These are phyloP conservation scores for Enteromius mattozi DNA, from an alignment of 2,797 vertebrate species.

Conservation along the genomic window DNA sequence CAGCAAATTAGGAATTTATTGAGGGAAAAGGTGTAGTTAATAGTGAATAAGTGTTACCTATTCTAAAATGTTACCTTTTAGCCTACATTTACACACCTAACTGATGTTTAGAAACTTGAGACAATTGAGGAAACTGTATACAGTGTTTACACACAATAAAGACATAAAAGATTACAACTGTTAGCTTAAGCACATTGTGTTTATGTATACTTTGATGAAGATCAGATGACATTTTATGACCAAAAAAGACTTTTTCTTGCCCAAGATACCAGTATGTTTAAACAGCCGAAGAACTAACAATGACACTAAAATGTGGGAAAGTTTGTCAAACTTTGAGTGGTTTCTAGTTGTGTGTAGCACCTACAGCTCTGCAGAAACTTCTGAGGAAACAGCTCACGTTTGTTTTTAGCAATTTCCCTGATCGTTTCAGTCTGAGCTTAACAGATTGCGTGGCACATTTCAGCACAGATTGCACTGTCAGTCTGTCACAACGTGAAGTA, in stretches of 20 bases:
- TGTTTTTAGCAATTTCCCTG: not conserved
- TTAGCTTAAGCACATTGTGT: not conserved
- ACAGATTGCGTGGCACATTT: slow-evolving; percentile 9
- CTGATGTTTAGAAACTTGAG: not conserved
- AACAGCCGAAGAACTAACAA: not conserved
- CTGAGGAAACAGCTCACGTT: not conserved
- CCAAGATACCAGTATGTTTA: not conserved
- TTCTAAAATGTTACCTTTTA: too few relatives aligned
- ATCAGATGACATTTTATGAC: not conserved
- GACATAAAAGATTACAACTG: not conserved
- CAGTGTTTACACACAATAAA: not conserved
- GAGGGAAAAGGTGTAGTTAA: too few relatives aligned
- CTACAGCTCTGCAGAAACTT: not conserved
- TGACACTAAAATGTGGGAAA: not conserved
- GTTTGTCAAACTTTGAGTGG: not conserved
- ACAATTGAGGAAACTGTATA: not conserved
- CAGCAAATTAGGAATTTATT: too few relatives aligned
- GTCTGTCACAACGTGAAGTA: not conserved
- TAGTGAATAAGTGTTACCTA: too few relatives aligned
- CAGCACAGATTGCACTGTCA: not conserved
- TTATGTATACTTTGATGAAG: not conserved
- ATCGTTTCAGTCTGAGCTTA: not conserved
- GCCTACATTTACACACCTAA: not conserved
- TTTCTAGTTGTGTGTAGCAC: not conserved
- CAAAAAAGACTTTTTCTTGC: not conserved